Conservation (phyloP, 2,113 vertebrate species). For the Callipepla squamata region DNA sequence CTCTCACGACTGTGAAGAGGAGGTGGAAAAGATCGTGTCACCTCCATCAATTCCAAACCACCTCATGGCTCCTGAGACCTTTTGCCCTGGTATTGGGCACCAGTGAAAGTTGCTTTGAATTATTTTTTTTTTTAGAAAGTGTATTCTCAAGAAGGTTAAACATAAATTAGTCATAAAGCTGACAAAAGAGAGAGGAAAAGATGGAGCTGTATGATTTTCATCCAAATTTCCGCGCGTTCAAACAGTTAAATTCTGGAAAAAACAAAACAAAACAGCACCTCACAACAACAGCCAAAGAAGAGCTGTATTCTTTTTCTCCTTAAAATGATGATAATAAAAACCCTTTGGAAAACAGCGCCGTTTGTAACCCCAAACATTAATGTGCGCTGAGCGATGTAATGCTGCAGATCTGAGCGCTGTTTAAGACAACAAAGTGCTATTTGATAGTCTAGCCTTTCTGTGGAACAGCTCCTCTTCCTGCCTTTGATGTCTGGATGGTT, state of each 20-base stretch:
- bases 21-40: constrained; percentile 7
- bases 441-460: constrained; percentile 91
- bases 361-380: constrained; percentile 76
- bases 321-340: background rate
- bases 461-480: constrained; percentile 91
- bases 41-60: constrained; percentile 27
- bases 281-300: background rate
- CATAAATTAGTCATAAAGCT: constrained; percentile 97
- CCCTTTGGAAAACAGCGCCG: constrained; percentile 20
- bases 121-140: constrained; percentile 77
- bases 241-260: constrained; percentile 78
- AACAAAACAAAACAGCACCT: background rate
- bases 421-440: constrained; percentile 98
- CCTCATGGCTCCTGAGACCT: constrained; percentile 57
- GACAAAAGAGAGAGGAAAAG: constrained; percentile 86
- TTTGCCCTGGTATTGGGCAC: constrained; percentile 67
- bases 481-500: constrained; percentile 92
- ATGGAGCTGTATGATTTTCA: constrained; percentile 78
- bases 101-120: constrained; percentile 75
- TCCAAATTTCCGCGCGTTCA: constrained; percentile 82
- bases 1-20: constrained; percentile 39
- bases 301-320: constrained; percentile 11
- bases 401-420: constrained; percentile 82
- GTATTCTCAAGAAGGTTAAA: constrained; percentile 86
- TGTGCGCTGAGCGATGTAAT: constrained; percentile 72